Evolutionary conservation across 2,113 vertebrate species (phyloP), one percentile per base, ranked within the genome.

Genomic region (Telmatochromis sp.): DNA sequence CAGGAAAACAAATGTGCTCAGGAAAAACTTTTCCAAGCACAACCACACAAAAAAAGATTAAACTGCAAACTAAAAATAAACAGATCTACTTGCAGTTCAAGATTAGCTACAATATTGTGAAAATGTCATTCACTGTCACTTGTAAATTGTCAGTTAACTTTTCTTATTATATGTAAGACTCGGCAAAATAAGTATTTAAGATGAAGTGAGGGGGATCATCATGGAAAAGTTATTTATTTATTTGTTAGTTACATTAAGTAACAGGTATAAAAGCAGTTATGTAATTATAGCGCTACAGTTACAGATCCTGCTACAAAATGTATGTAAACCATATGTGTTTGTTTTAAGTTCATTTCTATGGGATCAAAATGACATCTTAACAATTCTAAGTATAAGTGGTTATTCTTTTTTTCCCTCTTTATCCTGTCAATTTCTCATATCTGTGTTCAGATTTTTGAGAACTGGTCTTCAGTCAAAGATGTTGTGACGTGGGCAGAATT

Each of bases 61-160:
- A 51, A 51, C 17, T 78, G 26, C 3, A 31, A 31, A 78, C 26
- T n/a, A 50, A 78, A 50, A 78, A 78, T 19, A 78, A 78, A 50
- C 15, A 19, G 6, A 78, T n/a, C 26, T 31, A 19, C 15, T 12
- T 78, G 68, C 21, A 73, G 4, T 42, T 73, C 37, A 9, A 45
- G 40, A 17, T 73, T 9, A 26, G 21, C 40, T 2, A 73, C 65
- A 0, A 73, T 13, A 73, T 26, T 9, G 0, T 14, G 4, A 31
- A 50, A 78, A 78, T 0, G 42, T 28, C 10, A 28, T 28, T 78
- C 42, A 78, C 5, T 68, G 7, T 68, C 35, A 40, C 35, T 40
- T 68, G 33, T 68, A 23, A 21, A 68, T 8, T 21, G 11, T 68
- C 63, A 68, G 35, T 21, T 21, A 68, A 68, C 35, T 68, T 40